A percentile compares a stretch with the other conserved stretches of the same genome.
Evolutionary conservation across 2,888 invertebrate species (phyloP).

Genomic region (Thereva unica): DNA sequence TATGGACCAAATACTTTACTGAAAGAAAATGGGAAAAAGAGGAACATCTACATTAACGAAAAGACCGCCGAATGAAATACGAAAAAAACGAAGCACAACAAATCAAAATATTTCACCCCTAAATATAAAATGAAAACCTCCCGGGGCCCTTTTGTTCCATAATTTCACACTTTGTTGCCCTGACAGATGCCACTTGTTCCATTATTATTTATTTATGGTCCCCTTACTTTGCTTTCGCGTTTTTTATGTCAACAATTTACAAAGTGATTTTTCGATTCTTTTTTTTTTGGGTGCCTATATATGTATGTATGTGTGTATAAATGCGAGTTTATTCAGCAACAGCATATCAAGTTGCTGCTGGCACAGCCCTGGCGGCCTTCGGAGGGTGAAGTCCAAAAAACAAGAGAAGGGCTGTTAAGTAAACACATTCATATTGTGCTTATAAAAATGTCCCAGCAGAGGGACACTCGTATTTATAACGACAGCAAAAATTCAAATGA

Average conservation of each 20-base stretch:
- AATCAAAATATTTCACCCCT: conserved; percentile 30
- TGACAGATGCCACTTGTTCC: conserved; percentile 56
- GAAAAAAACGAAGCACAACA: not conserved
- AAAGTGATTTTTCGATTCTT: conserved; percentile 40
- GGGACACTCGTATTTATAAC: conserved; percentile 25
- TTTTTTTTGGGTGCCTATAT: conserved; percentile 4
- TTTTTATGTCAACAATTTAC: conserved; percentile 43
- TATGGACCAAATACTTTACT: too few species aligned
- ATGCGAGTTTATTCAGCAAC: not conserved
- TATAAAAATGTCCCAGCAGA: conserved; percentile 40
- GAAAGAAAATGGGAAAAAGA: too few species aligned
- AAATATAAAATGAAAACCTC: conserved; percentile 3
- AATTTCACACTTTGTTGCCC: conserved; percentile 53
- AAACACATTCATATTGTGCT: conserved; percentile 42
- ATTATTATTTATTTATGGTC: conserved; percentile 44
- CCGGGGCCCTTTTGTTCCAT: conserved; percentile 41
- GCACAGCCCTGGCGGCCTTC: not conserved
- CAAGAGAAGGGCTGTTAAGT: conserved; percentile 41
- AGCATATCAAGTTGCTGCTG: too few species aligned
- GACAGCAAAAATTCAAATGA: conserved; percentile 38
- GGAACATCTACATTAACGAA: too few species aligned
- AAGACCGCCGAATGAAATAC: too few species aligned
- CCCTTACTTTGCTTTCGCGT: conserved; percentile 24
- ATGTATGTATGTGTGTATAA: not conserved
- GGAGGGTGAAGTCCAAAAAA: conserved; percentile 31